Conservation (phyloP, 2,113 vertebrate genomes). For the Prietella phreatophila region DNA sequence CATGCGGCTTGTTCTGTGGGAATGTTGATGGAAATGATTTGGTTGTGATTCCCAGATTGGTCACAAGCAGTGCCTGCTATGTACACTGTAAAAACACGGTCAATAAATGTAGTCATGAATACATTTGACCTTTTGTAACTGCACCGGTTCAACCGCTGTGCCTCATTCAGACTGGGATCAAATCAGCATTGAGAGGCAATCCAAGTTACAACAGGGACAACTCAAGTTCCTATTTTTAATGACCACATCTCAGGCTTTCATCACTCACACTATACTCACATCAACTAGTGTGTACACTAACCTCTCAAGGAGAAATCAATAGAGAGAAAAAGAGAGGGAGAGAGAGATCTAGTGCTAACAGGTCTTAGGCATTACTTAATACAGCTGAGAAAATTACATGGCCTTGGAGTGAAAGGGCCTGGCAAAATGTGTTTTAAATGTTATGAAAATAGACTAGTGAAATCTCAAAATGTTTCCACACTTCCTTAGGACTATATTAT, state of each 20-base stretch:
- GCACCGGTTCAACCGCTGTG: constrained; percentile 25
- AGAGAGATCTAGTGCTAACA: constrained; percentile 20
- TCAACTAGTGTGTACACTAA: constrained; percentile 21
- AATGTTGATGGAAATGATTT: constrained; percentile 3
- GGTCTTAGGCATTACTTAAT: constrained; percentile 38
- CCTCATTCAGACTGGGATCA: constrained; percentile 27
- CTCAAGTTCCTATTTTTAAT: constrained; percentile 25
- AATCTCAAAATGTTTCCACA: constrained; percentile 31
- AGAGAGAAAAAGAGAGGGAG: neutral
- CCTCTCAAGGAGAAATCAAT: constrained; percentile 47
- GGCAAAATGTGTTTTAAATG: constrained; percentile 25
- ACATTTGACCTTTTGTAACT: constrained; percentile 46
- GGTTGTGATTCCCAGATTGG: neutral
- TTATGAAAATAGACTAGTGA: constrained; percentile 22
- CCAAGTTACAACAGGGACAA: constrained; percentile 23
- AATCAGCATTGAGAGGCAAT: constrained; percentile 14
- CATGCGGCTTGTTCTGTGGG: neutral
- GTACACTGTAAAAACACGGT: constrained; percentile 8
- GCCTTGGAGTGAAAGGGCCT: constrained; percentile 17
- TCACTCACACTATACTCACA: constrained; percentile 31
- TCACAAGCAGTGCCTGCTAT: neutral
- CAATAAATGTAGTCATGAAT: neutral
- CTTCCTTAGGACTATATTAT: constrained; percentile 19
- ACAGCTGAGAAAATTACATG: constrained; percentile 35
- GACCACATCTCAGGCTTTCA: constrained; percentile 28